Base-by-base conservation (phyloP, 92 coral and sea anemone species). In the Umimayanthus chanpuru region DNA sequence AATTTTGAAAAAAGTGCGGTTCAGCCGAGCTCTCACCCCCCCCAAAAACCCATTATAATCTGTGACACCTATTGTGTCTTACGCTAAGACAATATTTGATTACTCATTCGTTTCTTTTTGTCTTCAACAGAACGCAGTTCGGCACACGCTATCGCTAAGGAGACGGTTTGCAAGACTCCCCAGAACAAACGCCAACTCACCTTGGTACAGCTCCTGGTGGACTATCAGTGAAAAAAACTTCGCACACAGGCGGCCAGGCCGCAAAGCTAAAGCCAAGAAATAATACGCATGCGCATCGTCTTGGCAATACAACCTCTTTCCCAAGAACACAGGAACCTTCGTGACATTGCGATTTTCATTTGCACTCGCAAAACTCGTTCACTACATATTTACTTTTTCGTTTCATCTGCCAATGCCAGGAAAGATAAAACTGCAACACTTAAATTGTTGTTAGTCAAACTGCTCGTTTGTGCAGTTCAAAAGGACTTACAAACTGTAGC, bases 91-190 rank as follows among this genome's bases (percentile, higher is more conserved):
- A 75, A 20, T 14, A 73, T 32, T 73, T 73, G 39, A 8, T 30
- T 20, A 32, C 39, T 25, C 39, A 38, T 70, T 64, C 55, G 8
- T 6, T 53, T 72, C 28, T 38, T n/a, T 80, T 43, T 23, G 73
- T 29, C 28, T 44, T 83, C 61, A 30, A 58, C 93, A 95, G 98
- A 95, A 95, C 38, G 96, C 98, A 10, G 92, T 95, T 71, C 94
- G 98, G 15, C 98, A 95, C 77, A 95, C 98, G 0, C 76, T 95
- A 9, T 95, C 98, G 9, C 89, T 95, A 64, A 89, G 98, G 58
- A 95, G 91, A 76, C 89, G 96, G 44, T 95, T 95, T 80, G 88
- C 89, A 1, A 88, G 93, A 44, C 89, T 95, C 25, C 91, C 95
- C 38, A 92, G 94, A 86, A 88, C 86, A 61, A 78, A 90, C 32